These are phyloP conservation scores for Micromys minutus DNA, from an alignment of 2,113 vertebrate species.

Conservation along the genomic window DNA sequence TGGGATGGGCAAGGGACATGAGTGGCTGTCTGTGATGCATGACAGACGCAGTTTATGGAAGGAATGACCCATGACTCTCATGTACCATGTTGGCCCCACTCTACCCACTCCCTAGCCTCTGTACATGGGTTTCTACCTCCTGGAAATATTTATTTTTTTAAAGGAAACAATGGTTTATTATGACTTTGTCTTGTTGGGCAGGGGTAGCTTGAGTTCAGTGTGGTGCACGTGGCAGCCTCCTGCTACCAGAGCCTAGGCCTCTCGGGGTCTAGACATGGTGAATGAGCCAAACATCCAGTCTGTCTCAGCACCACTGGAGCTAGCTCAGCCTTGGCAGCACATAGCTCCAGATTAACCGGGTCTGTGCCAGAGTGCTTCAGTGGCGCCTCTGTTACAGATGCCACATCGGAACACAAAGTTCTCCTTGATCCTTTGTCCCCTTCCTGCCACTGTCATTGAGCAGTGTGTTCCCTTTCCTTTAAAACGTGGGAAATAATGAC, in stretches of 20 bases:
- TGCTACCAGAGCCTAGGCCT: constrained; percentile 34
- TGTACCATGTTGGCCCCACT: background rate
- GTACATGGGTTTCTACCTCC: constrained; percentile 2
- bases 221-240: constrained; percentile 20
- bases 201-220: background rate
- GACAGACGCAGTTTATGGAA: background rate
- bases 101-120: background rate
- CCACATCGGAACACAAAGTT: background rate
- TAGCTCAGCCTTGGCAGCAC: background rate
- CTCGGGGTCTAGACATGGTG: background rate
- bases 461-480: constrained; percentile 60
- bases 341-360: constrained; percentile 31
- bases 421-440: background rate
- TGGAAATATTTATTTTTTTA: constrained; percentile 78
- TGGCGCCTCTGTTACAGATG: constrained; percentile 65
- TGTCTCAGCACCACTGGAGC: constrained; percentile 39
- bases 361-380: constrained; percentile 17
- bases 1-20: background rate
- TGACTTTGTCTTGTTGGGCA: constrained; percentile 25
- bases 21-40: accelerated
- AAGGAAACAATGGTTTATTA: constrained; percentile 57
- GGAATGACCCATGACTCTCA: background rate
- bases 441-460: background rate
- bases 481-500: constrained; percentile 30
- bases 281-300: constrained; percentile 23